Conservation (phyloP, 1,140 invertebrate genomes). For the Diprion similis region DNA sequence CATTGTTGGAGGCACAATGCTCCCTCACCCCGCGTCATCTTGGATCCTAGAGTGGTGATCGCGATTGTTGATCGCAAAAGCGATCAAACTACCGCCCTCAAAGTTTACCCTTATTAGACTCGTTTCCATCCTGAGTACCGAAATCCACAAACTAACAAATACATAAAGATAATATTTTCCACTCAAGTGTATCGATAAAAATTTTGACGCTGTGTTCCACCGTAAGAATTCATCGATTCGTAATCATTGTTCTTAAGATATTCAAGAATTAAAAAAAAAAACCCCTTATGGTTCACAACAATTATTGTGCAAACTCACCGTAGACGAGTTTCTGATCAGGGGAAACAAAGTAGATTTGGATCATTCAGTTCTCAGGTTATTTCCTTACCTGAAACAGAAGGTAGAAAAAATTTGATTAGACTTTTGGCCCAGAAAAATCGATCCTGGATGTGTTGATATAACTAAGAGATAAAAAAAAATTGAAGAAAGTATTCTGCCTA, state of each 20-base stretch:
- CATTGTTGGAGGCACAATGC: constrained; percentile 32
- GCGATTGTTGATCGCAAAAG: constrained; percentile 22
- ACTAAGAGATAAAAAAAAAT: too few species aligned
- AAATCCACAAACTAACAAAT: too few species aligned
- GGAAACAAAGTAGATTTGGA: not conserved
- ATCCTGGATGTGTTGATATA: too few species aligned
- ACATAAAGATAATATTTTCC: too few species aligned
- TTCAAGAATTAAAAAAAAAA: not conserved
- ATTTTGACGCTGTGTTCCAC: not conserved
- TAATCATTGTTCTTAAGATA: too few species aligned
- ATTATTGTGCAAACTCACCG: not conserved
- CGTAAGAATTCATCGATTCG: too few species aligned
- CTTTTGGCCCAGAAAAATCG: not conserved
- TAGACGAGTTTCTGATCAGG: not conserved
- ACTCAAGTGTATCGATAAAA: too few species aligned
- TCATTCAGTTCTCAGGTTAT: not conserved
- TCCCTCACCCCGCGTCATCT: not conserved
- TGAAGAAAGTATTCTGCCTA: too few species aligned
- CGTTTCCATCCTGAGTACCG: constrained; percentile 12
- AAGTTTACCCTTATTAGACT: constrained; percentile 38
- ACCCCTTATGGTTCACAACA: not conserved
- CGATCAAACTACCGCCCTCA: constrained; percentile 30
- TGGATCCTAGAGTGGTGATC: not conserved
- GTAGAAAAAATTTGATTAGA: not conserved
- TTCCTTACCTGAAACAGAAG: not conserved